Percentiles rank a stretch among this genome's conserved stretches.
Conservation (phyloP, 2,888 invertebrate species). For the Machimus atricapillus region DNA sequence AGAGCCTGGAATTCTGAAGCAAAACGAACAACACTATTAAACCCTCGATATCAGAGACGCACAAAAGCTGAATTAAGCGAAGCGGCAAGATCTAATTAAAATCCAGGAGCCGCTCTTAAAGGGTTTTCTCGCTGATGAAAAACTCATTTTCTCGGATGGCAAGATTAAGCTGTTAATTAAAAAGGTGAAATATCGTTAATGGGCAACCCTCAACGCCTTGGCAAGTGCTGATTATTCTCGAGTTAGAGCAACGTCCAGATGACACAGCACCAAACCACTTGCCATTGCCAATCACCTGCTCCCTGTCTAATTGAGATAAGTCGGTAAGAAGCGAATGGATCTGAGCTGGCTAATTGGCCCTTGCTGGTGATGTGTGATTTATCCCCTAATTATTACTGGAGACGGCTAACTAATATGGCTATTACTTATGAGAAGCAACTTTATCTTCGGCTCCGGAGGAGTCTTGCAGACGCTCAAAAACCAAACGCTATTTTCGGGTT, state of each 20-base stretch:
- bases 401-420: neutral
- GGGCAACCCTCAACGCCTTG: neutral
- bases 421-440: neutral
- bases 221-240: neutral
- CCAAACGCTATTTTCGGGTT: neutral
- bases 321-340: neutral
- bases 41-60: neutral
- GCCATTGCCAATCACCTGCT: neutral
- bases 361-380: neutral
- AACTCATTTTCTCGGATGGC: neutral
- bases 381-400: neutral
- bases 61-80: neutral
- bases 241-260: neutral
- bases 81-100: neutral
- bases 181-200: conserved; percentile 16
- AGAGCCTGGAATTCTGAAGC: neutral
- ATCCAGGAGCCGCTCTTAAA: neutral
- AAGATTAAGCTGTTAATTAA: conserved; percentile 23
- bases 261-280: neutral
- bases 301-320: neutral
- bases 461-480: neutral
- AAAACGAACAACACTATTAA: neutral
- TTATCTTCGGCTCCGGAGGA: neutral
- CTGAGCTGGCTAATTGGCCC: neutral
- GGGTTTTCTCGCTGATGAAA: neutral